These are phyloP conservation scores for Cantharis rufa DNA, from an alignment of 2,888 invertebrate species.

Conservation along the genomic window DNA sequence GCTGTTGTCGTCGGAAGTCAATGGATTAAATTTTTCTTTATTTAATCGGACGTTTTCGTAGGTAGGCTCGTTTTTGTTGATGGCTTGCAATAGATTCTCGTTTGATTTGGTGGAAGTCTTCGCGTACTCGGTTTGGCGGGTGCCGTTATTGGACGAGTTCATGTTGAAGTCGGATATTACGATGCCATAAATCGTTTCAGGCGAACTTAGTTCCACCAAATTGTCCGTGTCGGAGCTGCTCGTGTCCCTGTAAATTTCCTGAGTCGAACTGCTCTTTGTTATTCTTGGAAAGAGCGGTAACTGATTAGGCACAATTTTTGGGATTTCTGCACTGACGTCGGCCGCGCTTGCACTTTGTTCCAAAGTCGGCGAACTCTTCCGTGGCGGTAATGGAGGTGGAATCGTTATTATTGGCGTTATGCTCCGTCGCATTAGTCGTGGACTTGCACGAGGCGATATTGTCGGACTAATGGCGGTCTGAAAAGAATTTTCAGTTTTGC, in stretches of 20 bases:
- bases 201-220: slow-evolving; percentile 63
- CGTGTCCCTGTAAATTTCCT: slow-evolving; percentile 47
- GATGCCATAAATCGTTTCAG: slow-evolving; percentile 73
- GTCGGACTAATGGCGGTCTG: slow-evolving; percentile 61
- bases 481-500: slow-evolving; percentile 15
- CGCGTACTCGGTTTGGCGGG: slow-evolving; percentile 40
- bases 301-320: slow-evolving; percentile 36
- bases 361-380: slow-evolving; percentile 61
- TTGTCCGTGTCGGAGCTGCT: slow-evolving; percentile 31
- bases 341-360: slow-evolving; percentile 37
- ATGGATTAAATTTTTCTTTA: slow-evolving; percentile 47
- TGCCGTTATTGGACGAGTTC: slow-evolving; percentile 50
- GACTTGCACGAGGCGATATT: slow-evolving; percentile 64
- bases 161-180: slow-evolving; percentile 68
- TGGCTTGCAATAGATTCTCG: slow-evolving; percentile 22
- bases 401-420: slow-evolving; percentile 51
- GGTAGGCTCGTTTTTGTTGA: slow-evolving; percentile 13
- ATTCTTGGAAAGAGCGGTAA: slow-evolving; percentile 37
- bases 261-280: slow-evolving; percentile 53
- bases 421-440: slow-evolving; percentile 55
- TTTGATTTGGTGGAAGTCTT: slow-evolving; percentile 33
- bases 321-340: slow-evolving; percentile 45
- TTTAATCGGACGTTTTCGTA: slow-evolving; percentile 49
- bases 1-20: slow-evolving; percentile 48
- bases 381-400: slow-evolving; percentile 66